Evolutionary conservation across 1,140 invertebrate genomes (phyloP).

Genomic region (Drosophila sp.): DNA sequence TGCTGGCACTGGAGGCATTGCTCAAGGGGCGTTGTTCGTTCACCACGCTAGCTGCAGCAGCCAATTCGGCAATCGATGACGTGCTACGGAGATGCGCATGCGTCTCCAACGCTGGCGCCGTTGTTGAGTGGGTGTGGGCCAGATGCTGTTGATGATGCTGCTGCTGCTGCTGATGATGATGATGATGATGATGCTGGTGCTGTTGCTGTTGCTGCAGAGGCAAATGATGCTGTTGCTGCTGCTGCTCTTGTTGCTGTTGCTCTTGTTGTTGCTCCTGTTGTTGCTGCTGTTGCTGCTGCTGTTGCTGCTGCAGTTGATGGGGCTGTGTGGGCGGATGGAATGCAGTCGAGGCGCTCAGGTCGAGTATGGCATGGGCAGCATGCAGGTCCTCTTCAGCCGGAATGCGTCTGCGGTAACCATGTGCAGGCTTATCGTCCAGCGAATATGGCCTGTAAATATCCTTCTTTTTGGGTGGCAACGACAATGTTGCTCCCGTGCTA

Average conservation of each 20-base stretch:
- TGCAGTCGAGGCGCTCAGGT: conserved; percentile 92
- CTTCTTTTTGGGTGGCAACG: conserved; percentile 93
- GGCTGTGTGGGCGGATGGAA: conserved; percentile 86
- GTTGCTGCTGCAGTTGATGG: conserved; percentile 70
- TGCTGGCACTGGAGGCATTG: conserved; percentile 72
- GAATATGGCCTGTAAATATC: conserved; percentile 94
- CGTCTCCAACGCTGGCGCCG: conserved; percentile 49
- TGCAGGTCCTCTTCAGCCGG: conserved; percentile 91
- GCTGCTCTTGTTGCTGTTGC: conserved; percentile 71
- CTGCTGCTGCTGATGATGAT: conserved; percentile 58
- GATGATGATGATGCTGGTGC: conserved; percentile 51
- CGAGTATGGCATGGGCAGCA: conserved; percentile 93
- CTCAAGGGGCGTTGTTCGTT: conserved; percentile 76
- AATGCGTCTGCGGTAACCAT: conserved; percentile 84
- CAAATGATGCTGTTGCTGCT: conserved; percentile 45
- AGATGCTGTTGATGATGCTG: conserved; percentile 73
- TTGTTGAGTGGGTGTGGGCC: conserved; percentile 49
- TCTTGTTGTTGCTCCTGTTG: conserved; percentile 53
- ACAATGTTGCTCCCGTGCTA: conserved; percentile 90
- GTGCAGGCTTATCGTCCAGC: conserved; percentile 86
- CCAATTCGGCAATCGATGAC: conserved; percentile 79
- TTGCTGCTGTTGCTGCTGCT: conserved; percentile 82
- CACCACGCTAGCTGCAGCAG: conserved; percentile 74
- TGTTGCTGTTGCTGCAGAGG: conserved; percentile 62
- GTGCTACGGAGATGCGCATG: conserved; percentile 69